Evolutionary conservation across 2,797 vertebrate species (phyloP).

Genomic region (Hemibagrus guttatus): DNA sequence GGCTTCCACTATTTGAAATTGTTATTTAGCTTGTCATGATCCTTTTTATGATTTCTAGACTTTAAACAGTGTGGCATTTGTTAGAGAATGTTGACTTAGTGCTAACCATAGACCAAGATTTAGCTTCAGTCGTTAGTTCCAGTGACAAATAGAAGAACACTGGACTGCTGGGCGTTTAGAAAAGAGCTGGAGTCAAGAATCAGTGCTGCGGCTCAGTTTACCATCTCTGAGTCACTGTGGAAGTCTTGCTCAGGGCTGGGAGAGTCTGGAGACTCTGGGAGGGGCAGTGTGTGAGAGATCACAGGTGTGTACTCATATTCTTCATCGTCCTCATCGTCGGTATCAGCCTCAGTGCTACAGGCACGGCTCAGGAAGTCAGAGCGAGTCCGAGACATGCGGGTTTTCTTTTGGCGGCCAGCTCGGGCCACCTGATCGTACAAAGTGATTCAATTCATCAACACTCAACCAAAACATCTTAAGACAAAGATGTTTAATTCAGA

Average conservation of each 20-base stretch:
- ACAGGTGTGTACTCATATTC: conserved; percentile 74
- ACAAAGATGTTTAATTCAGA: neutral
- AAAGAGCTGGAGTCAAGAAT: conserved; percentile 30
- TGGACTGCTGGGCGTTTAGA: conserved; percentile 63
- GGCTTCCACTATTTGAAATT: neutral
- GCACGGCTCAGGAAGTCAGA: conserved; percentile 98
- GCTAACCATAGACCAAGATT: conserved; percentile 9
- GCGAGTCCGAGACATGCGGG: conserved; percentile 97
- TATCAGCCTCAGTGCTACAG: conserved; percentile 87
- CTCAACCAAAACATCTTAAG: neutral
- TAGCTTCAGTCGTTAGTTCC: conserved; percentile 14
- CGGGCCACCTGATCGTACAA: conserved; percentile 84
- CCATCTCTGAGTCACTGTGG: conserved; percentile 99
- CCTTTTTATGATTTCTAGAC: neutral
- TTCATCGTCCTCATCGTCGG: conserved; percentile 94
- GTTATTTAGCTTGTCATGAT: neutral
- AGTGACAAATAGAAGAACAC: conserved; percentile 43
- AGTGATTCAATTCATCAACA: conserved; percentile 36
- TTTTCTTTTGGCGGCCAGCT: conserved; percentile 94
- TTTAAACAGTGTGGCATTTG: conserved; percentile 2
- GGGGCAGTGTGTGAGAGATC: conserved; percentile 83
- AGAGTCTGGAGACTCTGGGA: conserved; percentile 74
- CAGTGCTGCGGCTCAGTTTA: conserved; percentile 72
- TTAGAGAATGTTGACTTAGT: conserved; percentile 41
- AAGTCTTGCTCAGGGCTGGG: conserved; percentile 83